A percentile compares a stretch with the other conserved stretches of the same genome.
phyloP scores from a whole-genome alignment of 2,113 vertebrate species.

The Podocnemis expansa region DNA sequence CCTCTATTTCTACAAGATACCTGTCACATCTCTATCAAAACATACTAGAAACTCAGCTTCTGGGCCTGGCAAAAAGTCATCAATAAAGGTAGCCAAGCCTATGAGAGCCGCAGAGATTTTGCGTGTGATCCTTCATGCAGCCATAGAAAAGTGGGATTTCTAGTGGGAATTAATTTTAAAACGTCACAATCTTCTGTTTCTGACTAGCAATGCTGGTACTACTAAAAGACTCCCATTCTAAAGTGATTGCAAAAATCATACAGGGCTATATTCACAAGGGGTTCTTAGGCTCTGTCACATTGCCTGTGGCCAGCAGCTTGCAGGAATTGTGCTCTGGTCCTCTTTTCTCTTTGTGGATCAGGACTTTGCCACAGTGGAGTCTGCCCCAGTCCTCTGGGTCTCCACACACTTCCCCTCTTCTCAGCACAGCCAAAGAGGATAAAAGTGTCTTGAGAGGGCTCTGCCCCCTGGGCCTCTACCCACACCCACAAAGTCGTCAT shows the following conservation, averaged over 20 bases:
- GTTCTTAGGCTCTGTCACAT: too few relatives aligned
- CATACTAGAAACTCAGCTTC: not conserved
- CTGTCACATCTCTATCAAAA: not conserved
- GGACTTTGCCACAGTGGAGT: too few relatives aligned
- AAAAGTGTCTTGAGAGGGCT: too few relatives aligned
- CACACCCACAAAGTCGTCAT: too few relatives aligned
- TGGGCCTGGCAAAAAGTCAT: not conserved
- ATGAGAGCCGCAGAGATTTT: not conserved
- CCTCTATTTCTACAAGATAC: not conserved
- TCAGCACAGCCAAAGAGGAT: too few relatives aligned
- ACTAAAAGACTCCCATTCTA: not conserved
- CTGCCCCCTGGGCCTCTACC: too few relatives aligned
- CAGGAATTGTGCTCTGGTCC: too few relatives aligned
- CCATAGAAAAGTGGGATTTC: constrained; percentile 39
- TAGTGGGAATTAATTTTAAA: constrained; percentile 53
- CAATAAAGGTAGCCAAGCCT: constrained; percentile 11
- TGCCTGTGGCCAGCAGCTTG: too few relatives aligned
- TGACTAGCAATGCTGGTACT: not conserved
- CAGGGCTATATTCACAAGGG: not conserved
- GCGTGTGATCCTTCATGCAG: not conserved
- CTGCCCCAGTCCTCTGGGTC: too few relatives aligned
- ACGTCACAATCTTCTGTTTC: constrained; percentile 1
- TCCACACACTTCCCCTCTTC: too few relatives aligned
- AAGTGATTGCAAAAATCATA: not conserved
- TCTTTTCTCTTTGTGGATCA: too few relatives aligned